These are phyloP conservation scores for Glaucidium brasilianum DNA, from an alignment of 2,113 vertebrate genomes.

Conservation along the genomic window DNA sequence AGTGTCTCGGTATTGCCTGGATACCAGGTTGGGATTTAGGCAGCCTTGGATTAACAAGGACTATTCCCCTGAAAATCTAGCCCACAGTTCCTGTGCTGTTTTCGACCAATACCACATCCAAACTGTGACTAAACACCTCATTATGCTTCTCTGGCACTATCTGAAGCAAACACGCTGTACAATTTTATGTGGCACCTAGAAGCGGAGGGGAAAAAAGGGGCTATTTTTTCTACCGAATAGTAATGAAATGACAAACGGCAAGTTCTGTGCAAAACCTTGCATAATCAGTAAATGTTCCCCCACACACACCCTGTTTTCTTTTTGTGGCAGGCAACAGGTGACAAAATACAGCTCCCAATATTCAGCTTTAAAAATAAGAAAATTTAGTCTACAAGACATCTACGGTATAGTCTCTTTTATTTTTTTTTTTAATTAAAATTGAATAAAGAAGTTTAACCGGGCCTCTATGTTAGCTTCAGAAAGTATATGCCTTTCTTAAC, in stretches of 20 bases:
- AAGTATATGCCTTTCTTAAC: background rate
- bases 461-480: background rate
- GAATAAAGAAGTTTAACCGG: background rate
- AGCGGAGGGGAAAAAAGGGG: background rate
- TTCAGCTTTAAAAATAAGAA: background rate
- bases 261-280: background rate
- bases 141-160: conserved; percentile 38
- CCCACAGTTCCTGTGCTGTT: conserved; percentile 12
- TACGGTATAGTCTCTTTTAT: rapidly evolving
- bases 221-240: background rate
- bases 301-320: background rate
- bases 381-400: background rate
- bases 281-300: background rate
- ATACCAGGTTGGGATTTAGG: conserved; percentile 5
- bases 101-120: conserved; percentile 27
- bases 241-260: background rate
- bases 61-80: conserved; percentile 9
- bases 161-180: conserved; percentile 38
- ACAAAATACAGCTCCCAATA: background rate
- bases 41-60: conserved; percentile 22
- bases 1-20: background rate
- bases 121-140: conserved; percentile 58
- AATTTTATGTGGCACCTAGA: conserved; percentile 35
- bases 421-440: background rate
- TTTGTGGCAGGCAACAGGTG: background rate